Percentiles rank a stretch among this genome's conserved stretches.
Conservation (phyloP, 2,113 vertebrate genomes). For the Vidua chalybeata region DNA sequence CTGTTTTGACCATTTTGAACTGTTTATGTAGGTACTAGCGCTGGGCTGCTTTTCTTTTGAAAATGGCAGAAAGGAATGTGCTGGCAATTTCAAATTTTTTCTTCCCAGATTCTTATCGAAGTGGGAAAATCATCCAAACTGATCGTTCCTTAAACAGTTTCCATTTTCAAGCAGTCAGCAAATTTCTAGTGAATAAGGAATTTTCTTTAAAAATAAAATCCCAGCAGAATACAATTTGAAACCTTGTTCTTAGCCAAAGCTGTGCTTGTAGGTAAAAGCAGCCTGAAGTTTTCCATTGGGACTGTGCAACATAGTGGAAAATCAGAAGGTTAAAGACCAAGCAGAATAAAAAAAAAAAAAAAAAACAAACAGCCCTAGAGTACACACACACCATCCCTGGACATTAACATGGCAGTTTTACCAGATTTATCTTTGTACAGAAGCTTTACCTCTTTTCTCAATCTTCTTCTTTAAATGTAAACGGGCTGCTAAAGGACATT, state of each 20-base stretch:
- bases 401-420: background rate
- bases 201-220: slow-evolving; percentile 28
- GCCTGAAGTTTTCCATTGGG: slow-evolving; percentile 30
- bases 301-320: slow-evolving; percentile 51
- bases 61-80: slow-evolving; percentile 60
- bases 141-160: slow-evolving; percentile 21
- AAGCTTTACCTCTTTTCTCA: slow-evolving; percentile 43
- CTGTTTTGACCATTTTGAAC: slow-evolving; percentile 41
- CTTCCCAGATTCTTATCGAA: slow-evolving; percentile 47
- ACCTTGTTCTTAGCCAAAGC: slow-evolving; percentile 34
- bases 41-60: slow-evolving; percentile 32
- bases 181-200: slow-evolving; percentile 28
- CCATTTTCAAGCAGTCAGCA: slow-evolving; percentile 45
- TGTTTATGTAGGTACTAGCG: background rate
- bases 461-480: slow-evolving; percentile 33
- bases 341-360: background rate
- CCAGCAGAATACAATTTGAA: slow-evolving; percentile 15
- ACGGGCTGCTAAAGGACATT: slow-evolving; percentile 29
- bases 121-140: slow-evolving; percentile 28
- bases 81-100: slow-evolving; percentile 31
- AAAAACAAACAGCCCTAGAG: background rate
- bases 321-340: slow-evolving; percentile 54
- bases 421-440: slow-evolving; percentile 28
- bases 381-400: background rate
- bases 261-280: slow-evolving; percentile 45